Evolutionary conservation across 2,888 invertebrate genomes (phyloP), one percentile per base, ranked within the genome.

Genomic region (Rhagonycha fulva): DNA sequence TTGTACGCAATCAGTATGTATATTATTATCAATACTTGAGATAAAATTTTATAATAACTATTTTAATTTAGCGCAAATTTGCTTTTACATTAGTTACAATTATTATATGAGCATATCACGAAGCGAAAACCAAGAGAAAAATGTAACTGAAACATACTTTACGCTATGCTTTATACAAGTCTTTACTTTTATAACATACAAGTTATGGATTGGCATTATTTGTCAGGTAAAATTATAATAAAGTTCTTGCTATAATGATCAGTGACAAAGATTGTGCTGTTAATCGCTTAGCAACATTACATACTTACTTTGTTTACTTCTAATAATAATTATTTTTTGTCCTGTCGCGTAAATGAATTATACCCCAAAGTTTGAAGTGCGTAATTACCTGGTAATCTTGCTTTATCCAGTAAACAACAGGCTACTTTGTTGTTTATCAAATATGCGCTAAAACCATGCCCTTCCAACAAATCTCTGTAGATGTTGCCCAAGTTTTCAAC

Each of bases 1-100:
- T 4, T 63, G n/a, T 74, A 72, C 24, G 32, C 69, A 14, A 11
- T 24, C 9, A 24, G 71, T 72, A 24, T 63, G 63, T 71, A 76
- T 4, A 77, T 78, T 28, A 23, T 80, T 61, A n/a, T 60, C 4
- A 1, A 32, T 10, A 3, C 5, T 5, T n/a, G n/a, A 47, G 47
- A n/a, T n/a, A 47, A 47, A 7, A 7, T 47, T 47, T 47, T 12
- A n/a, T 19, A n/a, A 47, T n/a, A 7, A n/a, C 2, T n/a, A 62
- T 62, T 66, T 66, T 66, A 24, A 75, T 82, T 78, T 76, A 79
- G 80, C 62, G 62, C 71, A 70, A 72, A 68, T 70, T 30, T 10
- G 14, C 7, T 70, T 72, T 1, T 75, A 67, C 12, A 10, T 70
- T 19, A 10, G 67, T 3, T 72, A 76, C 32, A 73, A 76, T 19